These are phyloP conservation scores for Ethmia dodecea DNA, from an alignment of 2,888 invertebrate species.

Conservation along the genomic window DNA sequence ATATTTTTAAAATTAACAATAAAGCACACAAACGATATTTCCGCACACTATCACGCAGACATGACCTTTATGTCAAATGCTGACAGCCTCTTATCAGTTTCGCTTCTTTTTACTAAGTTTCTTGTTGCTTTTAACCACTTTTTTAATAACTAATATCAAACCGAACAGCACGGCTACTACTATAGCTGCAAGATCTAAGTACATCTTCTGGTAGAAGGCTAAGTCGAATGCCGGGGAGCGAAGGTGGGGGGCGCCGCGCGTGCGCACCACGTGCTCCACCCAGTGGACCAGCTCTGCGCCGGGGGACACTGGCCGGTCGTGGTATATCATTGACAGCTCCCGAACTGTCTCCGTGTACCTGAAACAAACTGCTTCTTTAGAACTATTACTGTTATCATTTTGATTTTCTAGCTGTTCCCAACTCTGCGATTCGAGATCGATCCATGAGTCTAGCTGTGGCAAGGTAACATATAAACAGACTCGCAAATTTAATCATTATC, in stretches of 20 bases:
- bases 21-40: no score
- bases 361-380: conserved; percentile 16
- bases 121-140: background rate
- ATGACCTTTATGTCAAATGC: no score
- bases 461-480: no score
- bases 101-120: background rate
- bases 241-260: conserved; percentile 74
- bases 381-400: no score
- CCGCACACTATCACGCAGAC: no score
- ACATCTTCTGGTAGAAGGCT: conserved; percentile 49
- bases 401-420: no score
- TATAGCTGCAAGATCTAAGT: conserved; percentile 32
- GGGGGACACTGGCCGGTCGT: conserved; percentile 70
- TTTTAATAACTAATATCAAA: background rate
- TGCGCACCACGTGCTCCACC: conserved; percentile 81
- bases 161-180: conserved; percentile 8
- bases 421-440: no score
- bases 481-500: no score
- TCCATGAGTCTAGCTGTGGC: no score
- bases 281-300: conserved; percentile 80
- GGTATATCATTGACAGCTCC: conserved; percentile 36
- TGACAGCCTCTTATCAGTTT: background rate
- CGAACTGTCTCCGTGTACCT: conserved; percentile 34
- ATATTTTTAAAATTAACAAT: no score
- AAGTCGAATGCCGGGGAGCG: conserved; percentile 37